Evolutionary conservation across 2,888 invertebrate genomes (phyloP), one percentile per base, ranked within the genome.

Genomic region (Philereme vetulata): DNA sequence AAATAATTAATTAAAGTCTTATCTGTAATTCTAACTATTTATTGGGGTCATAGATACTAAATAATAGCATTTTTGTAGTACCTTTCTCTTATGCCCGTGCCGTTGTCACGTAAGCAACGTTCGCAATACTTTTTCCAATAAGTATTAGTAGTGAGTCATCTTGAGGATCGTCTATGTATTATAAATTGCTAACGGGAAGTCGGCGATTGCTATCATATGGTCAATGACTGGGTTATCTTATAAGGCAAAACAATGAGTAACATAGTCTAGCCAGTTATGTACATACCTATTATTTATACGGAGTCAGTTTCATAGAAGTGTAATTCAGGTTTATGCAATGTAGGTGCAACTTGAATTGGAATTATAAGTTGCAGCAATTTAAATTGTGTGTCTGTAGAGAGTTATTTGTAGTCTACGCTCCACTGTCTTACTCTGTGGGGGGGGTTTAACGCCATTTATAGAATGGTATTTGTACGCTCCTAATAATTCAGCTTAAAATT

Each of bases 171-270:
- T 77, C 72, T 70, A 63, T 56, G 64, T 77, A 71, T 78, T 75
- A 76, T 77, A 77, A 82, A 86, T 85, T 87, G 80, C 77, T 88
- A 90, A 88, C 90, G 88, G 91, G 90, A 90, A 88, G 87, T 82
- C 62, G 74, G 73, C 72, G 77, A 79, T 81, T 70, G 62, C 72
- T 66, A 72, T 72, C 69, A 78, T 78, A 80, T 89, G 89, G 89
- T 87, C 88, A 88, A 80, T 87, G 90, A 89, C 90, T 86, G 51
- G 75, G 55, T 65, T 53, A 62, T 63, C 54, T 56, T 50, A 58
- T 65, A 66, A 56, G 56, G 75, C 70, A 81, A 81, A 82, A 82
- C 82, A 80, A 80, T 73, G 70, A 66, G 63, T 67, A 65, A 62
- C 64, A 73, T 71, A 72, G 66, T 75, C 72, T 57, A 53, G 63